phyloP scores from a whole-genome alignment of 2,888 invertebrate species.

The Erebia aethiops region DNA sequence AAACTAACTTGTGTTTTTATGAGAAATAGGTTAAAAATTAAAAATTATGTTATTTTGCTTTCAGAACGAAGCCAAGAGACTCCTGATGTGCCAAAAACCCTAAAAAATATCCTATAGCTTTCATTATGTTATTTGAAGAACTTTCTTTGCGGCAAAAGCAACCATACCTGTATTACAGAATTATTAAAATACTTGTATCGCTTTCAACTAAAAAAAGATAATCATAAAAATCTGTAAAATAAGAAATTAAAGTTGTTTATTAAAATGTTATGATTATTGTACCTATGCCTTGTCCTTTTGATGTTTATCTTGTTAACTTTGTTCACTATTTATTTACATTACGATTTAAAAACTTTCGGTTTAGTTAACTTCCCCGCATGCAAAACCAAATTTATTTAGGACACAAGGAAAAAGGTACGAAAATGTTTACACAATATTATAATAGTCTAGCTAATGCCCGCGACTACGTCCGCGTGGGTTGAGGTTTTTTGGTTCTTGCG shows the following conservation, averaged over 20 bases:
- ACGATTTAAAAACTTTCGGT: too few species aligned
- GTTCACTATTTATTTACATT: too few species aligned
- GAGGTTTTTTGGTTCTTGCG: too few species aligned
- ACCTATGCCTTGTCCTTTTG: not conserved
- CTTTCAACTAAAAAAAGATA: not conserved
- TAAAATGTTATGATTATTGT: not conserved
- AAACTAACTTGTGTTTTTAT: not conserved
- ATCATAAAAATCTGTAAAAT: not conserved
- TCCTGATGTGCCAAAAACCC: conserved; percentile 72
- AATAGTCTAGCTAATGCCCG: too few species aligned
- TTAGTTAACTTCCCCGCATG: too few species aligned
- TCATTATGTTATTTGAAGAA: not conserved
- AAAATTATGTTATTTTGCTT: conserved; percentile 30
- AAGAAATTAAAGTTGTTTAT: not conserved
- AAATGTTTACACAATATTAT: too few species aligned
- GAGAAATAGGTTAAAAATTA: not conserved
- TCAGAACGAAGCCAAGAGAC: conserved; percentile 74
- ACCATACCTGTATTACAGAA: not conserved
- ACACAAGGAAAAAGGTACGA: too few species aligned
- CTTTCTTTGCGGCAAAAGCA: not conserved
- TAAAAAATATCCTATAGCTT: conserved; percentile 45
- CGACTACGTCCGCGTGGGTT: too few species aligned
- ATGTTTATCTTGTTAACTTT: too few species aligned
- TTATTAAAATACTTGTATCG: not conserved
- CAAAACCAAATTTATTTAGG: too few species aligned